Evolutionary conservation across 2,888 invertebrate species (phyloP), one percentile per base, ranked within the genome.

Genomic region (Parthenolecanium corni): DNA sequence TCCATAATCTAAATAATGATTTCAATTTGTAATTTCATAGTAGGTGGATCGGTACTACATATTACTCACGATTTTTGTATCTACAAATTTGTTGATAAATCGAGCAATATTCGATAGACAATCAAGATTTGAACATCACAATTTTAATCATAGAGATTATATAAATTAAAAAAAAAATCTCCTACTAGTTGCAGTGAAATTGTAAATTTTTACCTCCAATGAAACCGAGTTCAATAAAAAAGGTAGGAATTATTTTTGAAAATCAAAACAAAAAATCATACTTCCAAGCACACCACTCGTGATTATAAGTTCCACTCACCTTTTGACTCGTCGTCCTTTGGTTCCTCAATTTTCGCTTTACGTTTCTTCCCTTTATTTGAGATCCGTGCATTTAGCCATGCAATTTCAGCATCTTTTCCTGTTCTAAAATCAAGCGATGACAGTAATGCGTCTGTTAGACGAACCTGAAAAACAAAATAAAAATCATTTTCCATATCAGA

Each of bases 361-460:
- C 49, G 40, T 63, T 54, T 54, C 25, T 51, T 62, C 42, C 21
- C 31, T 52, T 62, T 52, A 12, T 16, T 31, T 23, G 52, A 36
- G 31, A 63, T 52, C 3, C 63, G 53, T 44, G 89, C 92, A 72
- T 91, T 86, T 12, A 98, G 79, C 96, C 96, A 98, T 0, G 96
- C 91, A n/a, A 98, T 82, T 74, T 97, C 96, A 0, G 90, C 85
- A 31, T 63, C 63, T 68, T 86, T 84, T 1, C 85, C 85, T 70
- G 83, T 83, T 66, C 89, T 85, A 77, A 96, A 93, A 66, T 84
- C 80, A 64, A 97, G 74, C 9, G 88, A 85, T 1, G 90, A 88
- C 67, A 96, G 88, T 65, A 96, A 76, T 3, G 90, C 86, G 75
- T 96, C 96, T 1, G 92, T 92, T 47, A 96, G 77, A 61, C 90